These are phyloP conservation scores for Uropsilus gracilis DNA, from an alignment of 2,113 vertebrate genomes.

Conservation along the genomic window DNA sequence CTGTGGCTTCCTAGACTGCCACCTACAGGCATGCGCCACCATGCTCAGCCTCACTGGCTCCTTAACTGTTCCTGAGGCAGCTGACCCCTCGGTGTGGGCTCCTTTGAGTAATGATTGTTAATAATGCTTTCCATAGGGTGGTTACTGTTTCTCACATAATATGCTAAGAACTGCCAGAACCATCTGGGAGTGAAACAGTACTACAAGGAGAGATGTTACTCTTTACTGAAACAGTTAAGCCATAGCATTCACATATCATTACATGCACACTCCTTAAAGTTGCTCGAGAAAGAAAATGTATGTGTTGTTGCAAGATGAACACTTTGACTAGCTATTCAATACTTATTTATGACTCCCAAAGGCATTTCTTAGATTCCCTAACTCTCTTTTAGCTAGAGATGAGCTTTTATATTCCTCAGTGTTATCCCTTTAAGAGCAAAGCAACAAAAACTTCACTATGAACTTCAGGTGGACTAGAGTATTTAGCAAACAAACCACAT, in stretches of 20 bases:
- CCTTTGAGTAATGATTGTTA: neutral
- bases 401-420: neutral
- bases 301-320: neutral
- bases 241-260: neutral
- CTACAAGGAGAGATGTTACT: neutral
- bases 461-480: conserved; percentile 7
- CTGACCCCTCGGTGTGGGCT: neutral
- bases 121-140: neutral
- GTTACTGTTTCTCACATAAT: neutral
- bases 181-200: neutral
- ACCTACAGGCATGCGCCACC: too few relatives aligned
- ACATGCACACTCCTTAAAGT: neutral
- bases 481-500: conserved; percentile 59
- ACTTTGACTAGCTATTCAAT: neutral
- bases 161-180: neutral
- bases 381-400: neutral
- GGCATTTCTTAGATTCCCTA: neutral
- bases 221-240: neutral
- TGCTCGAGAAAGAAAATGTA: neutral
- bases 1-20: too few relatives aligned
- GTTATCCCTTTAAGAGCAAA: neutral
- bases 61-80: neutral
- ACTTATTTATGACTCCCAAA: neutral
- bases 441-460: neutral
- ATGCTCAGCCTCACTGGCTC: too few relatives aligned